phyloP scores from a whole-genome alignment of 1,140 invertebrate genomes.

The Dendroctonus ponderosae region DNA sequence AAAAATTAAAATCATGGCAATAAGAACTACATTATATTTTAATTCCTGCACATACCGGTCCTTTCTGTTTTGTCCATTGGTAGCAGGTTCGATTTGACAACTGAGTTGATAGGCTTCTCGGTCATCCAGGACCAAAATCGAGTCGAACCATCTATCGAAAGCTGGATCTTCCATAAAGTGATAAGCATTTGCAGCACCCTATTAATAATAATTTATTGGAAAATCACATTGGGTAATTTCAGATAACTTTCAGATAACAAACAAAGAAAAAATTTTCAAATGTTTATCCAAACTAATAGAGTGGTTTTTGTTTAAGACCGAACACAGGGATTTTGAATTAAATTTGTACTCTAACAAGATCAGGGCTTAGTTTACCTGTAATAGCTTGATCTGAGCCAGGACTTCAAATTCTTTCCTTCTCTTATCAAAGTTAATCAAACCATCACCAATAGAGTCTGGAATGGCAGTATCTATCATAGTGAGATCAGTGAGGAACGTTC shows the following conservation, averaged over 20 bases:
- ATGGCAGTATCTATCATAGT: constrained; percentile 99
- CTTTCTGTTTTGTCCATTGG: constrained; percentile 33
- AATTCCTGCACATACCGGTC: constrained; percentile 11
- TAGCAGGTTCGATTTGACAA: constrained; percentile 82
- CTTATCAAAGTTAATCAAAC: constrained; percentile 98
- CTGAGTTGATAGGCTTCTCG: constrained; percentile 88
- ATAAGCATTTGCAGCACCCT: constrained; percentile 92
- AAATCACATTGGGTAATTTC: background rate
- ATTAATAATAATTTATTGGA: constrained; percentile 2
- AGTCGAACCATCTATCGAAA: constrained; percentile 93
- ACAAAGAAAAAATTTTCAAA: too few relatives aligned
- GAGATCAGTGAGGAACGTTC: constrained; percentile 96
- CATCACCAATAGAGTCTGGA: constrained; percentile 77
- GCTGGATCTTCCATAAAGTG: constrained; percentile 77
- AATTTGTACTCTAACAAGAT: too few relatives aligned
- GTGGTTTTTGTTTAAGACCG: too few relatives aligned
- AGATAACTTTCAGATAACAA: too few relatives aligned
- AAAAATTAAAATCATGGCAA: background rate
- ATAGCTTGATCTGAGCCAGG: constrained; percentile 90
- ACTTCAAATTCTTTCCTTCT: constrained; percentile 98
- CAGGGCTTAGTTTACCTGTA: too few relatives aligned
- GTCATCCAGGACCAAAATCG: constrained; percentile 84
- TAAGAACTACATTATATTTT: background rate
- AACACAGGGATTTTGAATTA: too few relatives aligned
- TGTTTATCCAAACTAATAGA: too few relatives aligned